Percentiles rank a stretch among this genome's conserved stretches.
phyloP scores from a whole-genome alignment of 1,140 invertebrate genomes.

The Drosophila santomea region DNA sequence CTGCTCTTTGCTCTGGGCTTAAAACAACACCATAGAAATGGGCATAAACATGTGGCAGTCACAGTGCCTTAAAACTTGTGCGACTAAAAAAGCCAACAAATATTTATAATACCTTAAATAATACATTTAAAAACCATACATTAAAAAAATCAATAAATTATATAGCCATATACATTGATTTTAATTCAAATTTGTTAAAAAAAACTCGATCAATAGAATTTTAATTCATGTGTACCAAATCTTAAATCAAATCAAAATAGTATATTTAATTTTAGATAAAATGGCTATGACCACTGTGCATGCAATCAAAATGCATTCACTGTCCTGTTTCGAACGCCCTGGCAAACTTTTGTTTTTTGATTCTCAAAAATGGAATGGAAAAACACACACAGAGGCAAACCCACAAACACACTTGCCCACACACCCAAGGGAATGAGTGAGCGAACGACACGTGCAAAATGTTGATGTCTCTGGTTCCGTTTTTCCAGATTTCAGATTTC shows the following conservation, averaged over 20 bases:
- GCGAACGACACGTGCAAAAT: slow-evolving; percentile 62
- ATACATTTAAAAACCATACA: too few species aligned
- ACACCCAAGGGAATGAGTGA: slow-evolving; percentile 11
- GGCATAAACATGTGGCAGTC: neutral
- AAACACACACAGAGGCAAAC: slow-evolving; percentile 12
- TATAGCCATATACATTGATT: too few species aligned
- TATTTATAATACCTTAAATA: too few species aligned
- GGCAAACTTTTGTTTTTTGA: slow-evolving; percentile 56
- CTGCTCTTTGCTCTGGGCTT: slow-evolving; percentile 30
- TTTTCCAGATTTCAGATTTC: slow-evolving; percentile 32
- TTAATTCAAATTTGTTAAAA: too few species aligned
- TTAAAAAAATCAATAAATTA: too few species aligned
- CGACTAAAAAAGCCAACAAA: too few species aligned
- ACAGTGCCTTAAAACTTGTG: neutral
- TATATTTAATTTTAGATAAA: neutral
- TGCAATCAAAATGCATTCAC: slow-evolving; percentile 76
- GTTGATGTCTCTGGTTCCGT: slow-evolving; percentile 28
- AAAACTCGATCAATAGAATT: too few species aligned
- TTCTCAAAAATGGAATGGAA: slow-evolving; percentile 46
- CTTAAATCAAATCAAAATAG: too few species aligned
- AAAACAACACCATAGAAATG: slow-evolving; percentile 59
- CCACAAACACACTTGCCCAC: neutral
- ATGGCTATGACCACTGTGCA: slow-evolving; percentile 33
- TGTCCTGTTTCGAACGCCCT: slow-evolving; percentile 24
- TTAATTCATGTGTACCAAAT: too few species aligned